Evolutionary conservation across 64 coral and sea anemone species (phyloP).

Genomic region (Stylophora pistillata): DNA sequence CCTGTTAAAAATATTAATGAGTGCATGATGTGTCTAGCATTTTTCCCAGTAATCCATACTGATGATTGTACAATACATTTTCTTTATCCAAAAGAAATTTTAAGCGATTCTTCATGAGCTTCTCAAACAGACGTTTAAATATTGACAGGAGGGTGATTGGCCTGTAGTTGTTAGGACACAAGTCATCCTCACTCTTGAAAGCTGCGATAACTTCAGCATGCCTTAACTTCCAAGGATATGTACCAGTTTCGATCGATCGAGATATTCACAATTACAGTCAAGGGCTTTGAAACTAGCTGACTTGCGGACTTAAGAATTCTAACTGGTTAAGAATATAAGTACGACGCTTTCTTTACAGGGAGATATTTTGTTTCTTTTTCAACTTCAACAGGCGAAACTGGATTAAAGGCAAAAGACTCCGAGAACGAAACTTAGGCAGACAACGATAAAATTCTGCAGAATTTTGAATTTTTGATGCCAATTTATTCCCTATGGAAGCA

Average conservation of each 20-base stretch:
- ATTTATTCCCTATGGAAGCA: no score
- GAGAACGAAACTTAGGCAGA: not conserved
- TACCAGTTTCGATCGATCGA: not conserved
- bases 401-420: not conserved
- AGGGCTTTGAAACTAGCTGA: not conserved
- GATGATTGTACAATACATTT: no score
- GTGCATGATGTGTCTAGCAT: not conserved
- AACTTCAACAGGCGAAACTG: not conserved
- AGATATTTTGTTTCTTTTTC: constrained; percentile 4
- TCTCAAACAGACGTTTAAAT: no score
- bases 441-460: not conserved
- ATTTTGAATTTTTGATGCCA: not conserved
- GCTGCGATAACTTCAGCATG: no score
- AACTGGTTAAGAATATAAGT: not conserved
- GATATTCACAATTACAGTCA: not conserved
- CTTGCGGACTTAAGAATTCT: not conserved
- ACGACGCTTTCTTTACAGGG: not conserved
- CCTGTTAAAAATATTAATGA: not conserved
- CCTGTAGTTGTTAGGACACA: no score
- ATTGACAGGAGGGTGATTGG: no score
- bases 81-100: no score
- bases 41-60: no score
- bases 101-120: no score
- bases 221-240: no score
- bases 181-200: no score